Conservation (phyloP, 2,113 vertebrate genomes). For the Chaetura pelagica region DNA sequence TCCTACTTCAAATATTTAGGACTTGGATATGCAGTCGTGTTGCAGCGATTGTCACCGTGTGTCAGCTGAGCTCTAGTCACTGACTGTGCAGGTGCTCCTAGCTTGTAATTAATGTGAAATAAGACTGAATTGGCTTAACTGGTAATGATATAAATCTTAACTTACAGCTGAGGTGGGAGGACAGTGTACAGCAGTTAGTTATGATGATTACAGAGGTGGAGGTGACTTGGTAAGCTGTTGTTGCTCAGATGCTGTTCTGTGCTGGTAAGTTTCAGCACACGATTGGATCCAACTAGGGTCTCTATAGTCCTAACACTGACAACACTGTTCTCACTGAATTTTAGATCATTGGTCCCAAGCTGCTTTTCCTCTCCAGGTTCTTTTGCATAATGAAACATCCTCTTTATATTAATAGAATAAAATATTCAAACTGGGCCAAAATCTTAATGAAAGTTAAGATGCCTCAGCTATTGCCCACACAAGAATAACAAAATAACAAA, state of each 20-base stretch:
- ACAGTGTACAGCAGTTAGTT: not conserved
- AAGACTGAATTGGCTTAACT: not conserved
- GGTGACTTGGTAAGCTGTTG: not conserved
- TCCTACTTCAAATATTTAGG: not conserved
- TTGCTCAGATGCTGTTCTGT: not conserved
- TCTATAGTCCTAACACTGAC: not conserved
- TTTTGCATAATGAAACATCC: not conserved
- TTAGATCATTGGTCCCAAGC: not conserved
- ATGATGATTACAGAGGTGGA: not conserved
- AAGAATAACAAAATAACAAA: constrained; percentile 11
- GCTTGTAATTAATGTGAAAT: not conserved
- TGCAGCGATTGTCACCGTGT: rapidly evolving
- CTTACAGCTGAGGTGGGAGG: not conserved
- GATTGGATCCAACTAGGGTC: not conserved
- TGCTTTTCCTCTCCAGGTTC: not conserved
- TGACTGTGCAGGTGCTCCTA: not conserved
- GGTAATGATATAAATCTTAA: not conserved
- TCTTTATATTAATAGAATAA: not conserved
- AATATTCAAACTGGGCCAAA: not conserved
- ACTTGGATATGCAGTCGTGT: rapidly evolving
- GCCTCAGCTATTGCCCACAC: not conserved
- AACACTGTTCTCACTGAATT: not conserved
- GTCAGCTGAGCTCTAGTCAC: not conserved
- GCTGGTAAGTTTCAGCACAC: not conserved
- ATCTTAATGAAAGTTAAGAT: not conserved